phyloP scores from a whole-genome alignment of 2,797 vertebrate genomes.

The Megalops cyprinoides region DNA sequence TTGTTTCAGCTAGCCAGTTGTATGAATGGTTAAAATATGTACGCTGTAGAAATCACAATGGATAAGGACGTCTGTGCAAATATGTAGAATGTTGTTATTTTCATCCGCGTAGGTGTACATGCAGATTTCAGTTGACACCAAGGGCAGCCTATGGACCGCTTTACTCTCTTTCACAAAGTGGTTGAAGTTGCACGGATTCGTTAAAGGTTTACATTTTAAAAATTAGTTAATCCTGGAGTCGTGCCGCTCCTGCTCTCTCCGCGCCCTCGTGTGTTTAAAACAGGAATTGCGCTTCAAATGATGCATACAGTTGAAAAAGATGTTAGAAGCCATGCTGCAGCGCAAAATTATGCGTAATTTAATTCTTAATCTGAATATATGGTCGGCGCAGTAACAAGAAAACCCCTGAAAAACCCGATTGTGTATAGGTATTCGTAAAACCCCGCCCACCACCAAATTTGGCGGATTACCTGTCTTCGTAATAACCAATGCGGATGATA shows the following conservation, averaged over 20 bases:
- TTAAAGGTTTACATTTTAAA: background rate
- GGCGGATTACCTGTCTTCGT: no score
- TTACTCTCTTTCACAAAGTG: background rate
- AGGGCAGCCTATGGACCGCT: background rate
- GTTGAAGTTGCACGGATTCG: background rate
- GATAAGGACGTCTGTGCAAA: background rate
- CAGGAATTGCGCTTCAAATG: background rate
- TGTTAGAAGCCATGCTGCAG: no score
- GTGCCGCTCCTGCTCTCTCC: background rate
- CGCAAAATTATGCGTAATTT: no score
- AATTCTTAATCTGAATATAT: no score
- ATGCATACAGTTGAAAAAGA: no score
- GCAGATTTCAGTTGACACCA: background rate
- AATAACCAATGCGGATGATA: no score
- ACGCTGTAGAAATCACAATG: background rate
- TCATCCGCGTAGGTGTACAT: no score
- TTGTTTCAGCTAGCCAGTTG: background rate
- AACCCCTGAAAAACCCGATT: no score
- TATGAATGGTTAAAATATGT: background rate
- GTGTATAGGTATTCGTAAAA: no score
- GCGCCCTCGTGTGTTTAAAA: slow-evolving; percentile 14
- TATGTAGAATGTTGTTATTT: background rate
- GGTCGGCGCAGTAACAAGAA: no score
- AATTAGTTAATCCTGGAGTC: no score
- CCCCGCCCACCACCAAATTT: no score